Percentiles rank a stretch among this genome's conserved stretches.
phyloP scores from a whole-genome alignment of 92 coral and sea anemone genomes.

The Phenganax subtilis region DNA sequence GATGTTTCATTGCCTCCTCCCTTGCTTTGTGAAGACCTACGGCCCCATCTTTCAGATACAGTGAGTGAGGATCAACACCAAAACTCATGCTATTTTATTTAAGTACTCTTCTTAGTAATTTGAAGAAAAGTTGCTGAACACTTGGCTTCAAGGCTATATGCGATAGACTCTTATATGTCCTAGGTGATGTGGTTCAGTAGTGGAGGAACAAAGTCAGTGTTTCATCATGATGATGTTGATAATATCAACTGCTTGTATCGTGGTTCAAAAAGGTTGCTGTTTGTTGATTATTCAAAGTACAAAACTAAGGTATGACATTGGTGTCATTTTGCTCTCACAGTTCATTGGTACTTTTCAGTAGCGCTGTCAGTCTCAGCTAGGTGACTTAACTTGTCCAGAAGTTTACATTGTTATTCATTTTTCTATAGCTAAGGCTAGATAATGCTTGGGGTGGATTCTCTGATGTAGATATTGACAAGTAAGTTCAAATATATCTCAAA shows the following conservation, averaged over 20 bases:
- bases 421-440: slow-evolving; percentile 68
- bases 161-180: background rate
- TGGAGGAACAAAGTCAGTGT: slow-evolving; percentile 97
- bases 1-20: slow-evolving; percentile 81
- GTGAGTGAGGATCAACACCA: slow-evolving; percentile 47
- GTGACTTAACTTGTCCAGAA: background rate
- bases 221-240: slow-evolving; percentile 95
- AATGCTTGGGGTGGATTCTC: slow-evolving; percentile 91
- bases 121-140: background rate
- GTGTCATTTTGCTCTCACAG: background rate
- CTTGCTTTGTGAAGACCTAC: slow-evolving; percentile 67
- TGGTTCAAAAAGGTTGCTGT: slow-evolving; percentile 77
- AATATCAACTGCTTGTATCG: slow-evolving; percentile 90
- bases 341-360: background rate
- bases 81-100: too few relatives aligned
- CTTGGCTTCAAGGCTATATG: background rate
- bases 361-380: background rate
- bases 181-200: slow-evolving; percentile 99
- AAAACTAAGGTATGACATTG: slow-evolving; percentile 58
- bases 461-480: slow-evolving; percentile 93
- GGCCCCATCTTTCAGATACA: slow-evolving; percentile 75
- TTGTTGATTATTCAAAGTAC: slow-evolving; percentile 83
- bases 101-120: background rate
- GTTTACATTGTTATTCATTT: background rate
- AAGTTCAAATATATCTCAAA: background rate